A percentile compares a stretch with the other conserved stretches of the same genome.
phyloP scores from a whole-genome alignment of 2,113 vertebrate genomes.

The Dendrocopos noguchii region DNA sequence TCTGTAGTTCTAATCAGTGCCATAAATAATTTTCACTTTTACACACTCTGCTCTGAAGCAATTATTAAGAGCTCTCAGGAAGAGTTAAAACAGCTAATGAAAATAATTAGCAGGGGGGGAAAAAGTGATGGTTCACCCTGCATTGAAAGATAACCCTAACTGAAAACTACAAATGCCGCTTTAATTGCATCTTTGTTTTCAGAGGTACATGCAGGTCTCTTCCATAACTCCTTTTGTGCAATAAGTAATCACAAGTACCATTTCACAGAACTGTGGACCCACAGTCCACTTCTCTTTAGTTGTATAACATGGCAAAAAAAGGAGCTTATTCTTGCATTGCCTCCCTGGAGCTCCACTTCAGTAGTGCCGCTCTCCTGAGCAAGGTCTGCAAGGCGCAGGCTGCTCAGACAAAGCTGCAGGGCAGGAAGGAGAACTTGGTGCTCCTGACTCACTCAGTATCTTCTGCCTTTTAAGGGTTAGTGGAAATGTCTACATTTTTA shows the following conservation, averaged over 20 bases:
- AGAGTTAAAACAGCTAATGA: slow-evolving; percentile 53
- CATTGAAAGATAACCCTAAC: slow-evolving; percentile 10
- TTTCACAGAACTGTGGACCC: background rate
- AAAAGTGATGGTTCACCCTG: slow-evolving; percentile 12
- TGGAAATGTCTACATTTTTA: background rate
- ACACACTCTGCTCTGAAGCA: slow-evolving; percentile 35
- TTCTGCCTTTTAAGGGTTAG: background rate
- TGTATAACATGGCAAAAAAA: background rate
- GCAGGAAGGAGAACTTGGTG: background rate
- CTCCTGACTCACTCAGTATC: background rate
- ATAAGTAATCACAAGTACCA: accelerated
- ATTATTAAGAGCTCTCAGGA: slow-evolving; percentile 14
- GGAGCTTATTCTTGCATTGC: background rate
- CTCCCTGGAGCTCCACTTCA: background rate
- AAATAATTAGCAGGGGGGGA: slow-evolving; percentile 26
- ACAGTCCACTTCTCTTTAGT: accelerated
- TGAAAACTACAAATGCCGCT: background rate
- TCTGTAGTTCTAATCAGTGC: slow-evolving; percentile 7
- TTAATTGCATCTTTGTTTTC: slow-evolving; percentile 58
- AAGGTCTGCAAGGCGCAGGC: background rate
- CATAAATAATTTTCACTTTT: slow-evolving; percentile 56
- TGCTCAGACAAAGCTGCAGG: background rate
- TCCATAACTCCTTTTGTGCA: background rate
- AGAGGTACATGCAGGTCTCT: background rate
- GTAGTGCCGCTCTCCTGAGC: background rate